Conservation (phyloP, 2,797 vertebrate species). For the Antennarius maculatus region DNA sequence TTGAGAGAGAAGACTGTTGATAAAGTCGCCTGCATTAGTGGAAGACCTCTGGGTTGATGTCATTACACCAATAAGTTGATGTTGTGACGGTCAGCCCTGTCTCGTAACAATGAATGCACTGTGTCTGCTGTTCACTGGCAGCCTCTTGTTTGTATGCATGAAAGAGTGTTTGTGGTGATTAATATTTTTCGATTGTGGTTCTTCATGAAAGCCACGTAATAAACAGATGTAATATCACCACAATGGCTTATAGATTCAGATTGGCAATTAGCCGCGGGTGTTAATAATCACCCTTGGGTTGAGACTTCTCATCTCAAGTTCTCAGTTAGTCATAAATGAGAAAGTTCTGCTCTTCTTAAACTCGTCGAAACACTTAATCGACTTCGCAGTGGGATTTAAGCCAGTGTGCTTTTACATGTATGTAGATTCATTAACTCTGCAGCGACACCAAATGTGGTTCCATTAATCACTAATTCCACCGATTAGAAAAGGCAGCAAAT, state of each 20-base stretch:
- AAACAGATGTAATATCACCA: not conserved
- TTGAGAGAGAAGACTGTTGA: too few species aligned
- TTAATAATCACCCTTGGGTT: not conserved
- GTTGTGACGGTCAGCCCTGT: not conserved
- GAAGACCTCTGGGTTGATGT: constrained; percentile 20
- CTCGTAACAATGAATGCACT: not conserved
- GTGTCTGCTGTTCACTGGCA: not conserved
- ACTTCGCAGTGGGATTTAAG: not conserved
- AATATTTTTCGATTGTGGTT: not conserved
- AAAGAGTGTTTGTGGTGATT: not conserved
- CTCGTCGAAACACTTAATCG: constrained; percentile 18
- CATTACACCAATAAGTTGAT: constrained; percentile 14
- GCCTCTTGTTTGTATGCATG: not conserved
- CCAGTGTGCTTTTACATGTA: not conserved
- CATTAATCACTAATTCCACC: not conserved
- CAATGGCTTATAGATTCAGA: not conserved
- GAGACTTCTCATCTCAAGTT: not conserved
- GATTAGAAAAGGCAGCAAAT: not conserved
- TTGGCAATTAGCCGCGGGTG: not conserved
- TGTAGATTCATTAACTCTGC: not conserved
- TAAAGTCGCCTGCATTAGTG: too few species aligned
- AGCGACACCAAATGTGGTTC: not conserved
- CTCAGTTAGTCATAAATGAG: constrained; percentile 10
- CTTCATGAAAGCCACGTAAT: not conserved
- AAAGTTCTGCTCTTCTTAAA: not conserved